These are phyloP conservation scores for Manis pentadactyla DNA, from an alignment of 2,797 vertebrate genomes.

Conservation along the genomic window DNA sequence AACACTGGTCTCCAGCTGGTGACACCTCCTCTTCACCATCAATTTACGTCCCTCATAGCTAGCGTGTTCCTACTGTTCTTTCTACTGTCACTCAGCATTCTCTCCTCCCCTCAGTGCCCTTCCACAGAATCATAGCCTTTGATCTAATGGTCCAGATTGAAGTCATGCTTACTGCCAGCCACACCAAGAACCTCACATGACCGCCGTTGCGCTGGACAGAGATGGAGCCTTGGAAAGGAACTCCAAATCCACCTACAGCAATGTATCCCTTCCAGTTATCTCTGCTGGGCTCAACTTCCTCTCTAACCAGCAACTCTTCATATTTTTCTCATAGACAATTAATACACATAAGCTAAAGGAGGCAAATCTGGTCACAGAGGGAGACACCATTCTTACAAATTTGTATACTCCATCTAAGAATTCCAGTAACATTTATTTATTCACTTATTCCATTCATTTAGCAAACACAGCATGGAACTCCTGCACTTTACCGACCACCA, in stretches of 20 bases:
- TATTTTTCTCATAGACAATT: neutral
- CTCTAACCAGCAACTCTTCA: neutral
- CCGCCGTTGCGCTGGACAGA: neutral
- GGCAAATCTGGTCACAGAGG: neutral
- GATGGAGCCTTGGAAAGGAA: neutral
- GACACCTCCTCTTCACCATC: neutral
- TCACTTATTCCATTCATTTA: neutral
- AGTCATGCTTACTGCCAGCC: neutral
- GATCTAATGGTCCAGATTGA: neutral
- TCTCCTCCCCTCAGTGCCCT: neutral
- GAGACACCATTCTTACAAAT: neutral
- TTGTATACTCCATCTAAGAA: neutral
- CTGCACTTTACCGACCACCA: neutral
- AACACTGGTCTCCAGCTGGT: neutral
- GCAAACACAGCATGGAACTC: neutral
- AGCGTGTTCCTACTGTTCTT: neutral
- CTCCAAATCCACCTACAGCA: neutral
- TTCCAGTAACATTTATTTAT: neutral
- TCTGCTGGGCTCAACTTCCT: neutral
- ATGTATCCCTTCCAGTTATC: neutral
- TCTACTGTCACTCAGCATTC: neutral
- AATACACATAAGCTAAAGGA: neutral
- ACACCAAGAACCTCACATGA: neutral
- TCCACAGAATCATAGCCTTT: neutral
- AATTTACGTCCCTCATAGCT: neutral